Conservation (phyloP, 2,888 invertebrate species). For the Ganaspis brasiliensis region DNA sequence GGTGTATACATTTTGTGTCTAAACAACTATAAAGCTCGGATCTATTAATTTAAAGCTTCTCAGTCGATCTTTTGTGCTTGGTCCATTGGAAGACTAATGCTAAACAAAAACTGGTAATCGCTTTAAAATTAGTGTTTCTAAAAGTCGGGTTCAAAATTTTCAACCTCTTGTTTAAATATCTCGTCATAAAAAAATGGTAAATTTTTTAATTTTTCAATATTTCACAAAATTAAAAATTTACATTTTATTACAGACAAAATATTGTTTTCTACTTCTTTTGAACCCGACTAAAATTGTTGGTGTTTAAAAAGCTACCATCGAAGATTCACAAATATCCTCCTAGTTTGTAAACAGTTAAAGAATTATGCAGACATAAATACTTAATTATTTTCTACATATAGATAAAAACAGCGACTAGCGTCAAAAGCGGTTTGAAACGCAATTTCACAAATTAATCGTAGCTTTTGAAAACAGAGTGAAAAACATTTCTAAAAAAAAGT, state of each 20-base stretch:
- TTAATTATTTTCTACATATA: constrained; percentile 51
- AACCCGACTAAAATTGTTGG: too few relatives aligned
- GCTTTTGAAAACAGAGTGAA: too few relatives aligned
- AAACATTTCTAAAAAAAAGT: too few relatives aligned
- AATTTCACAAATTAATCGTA: too few relatives aligned
- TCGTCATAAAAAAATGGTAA: too few relatives aligned
- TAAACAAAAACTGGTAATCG: constrained; percentile 15
- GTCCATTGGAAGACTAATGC: constrained; percentile 56
- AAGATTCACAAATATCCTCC: constrained; percentile 40
- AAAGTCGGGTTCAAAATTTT: background rate
- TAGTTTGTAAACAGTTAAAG: constrained; percentile 49
- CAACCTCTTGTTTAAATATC: too few relatives aligned
- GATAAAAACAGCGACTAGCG: constrained; percentile 69
- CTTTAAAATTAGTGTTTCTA: constrained; percentile 25
- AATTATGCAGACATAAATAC: constrained; percentile 49
- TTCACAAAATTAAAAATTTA: too few relatives aligned
- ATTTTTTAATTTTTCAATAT: too few relatives aligned
- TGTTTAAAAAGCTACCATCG: background rate
- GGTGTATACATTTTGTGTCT: constrained; percentile 14
- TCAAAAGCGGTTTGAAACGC: constrained; percentile 57
- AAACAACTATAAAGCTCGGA: constrained; percentile 51
- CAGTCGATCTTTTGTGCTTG: constrained; percentile 47
- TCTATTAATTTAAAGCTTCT: constrained; percentile 52
- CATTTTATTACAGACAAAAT: too few relatives aligned
- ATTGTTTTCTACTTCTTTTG: too few relatives aligned